Base-by-base conservation (phyloP, 1,140 invertebrate genomes). In the Drosophila simulans region DNA sequence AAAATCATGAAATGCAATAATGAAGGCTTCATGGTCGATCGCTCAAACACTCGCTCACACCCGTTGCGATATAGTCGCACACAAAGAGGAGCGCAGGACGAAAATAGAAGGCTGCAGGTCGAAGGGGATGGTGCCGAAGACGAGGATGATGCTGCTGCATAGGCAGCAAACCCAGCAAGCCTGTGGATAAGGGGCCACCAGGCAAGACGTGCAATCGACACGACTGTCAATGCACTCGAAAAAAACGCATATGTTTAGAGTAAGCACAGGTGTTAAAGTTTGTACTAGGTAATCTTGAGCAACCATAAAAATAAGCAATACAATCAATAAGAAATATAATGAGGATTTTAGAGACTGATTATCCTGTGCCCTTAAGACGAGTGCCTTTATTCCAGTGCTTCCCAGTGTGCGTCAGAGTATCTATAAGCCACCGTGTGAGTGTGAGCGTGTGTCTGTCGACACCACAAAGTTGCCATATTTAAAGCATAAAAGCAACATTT, bases 401-500 rank as follows among this genome's bases (percentile, higher is more conserved):
- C 27, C 13, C 0, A 31, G 48, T 51, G 48, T 34, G 27, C 48
- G 27, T 52, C 27, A 35, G 49, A 35, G 34, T 46, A 20, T 34
- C 42, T 34, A 46, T 45, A 20, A 52, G 31, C 37, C 13, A 43
- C 0, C 59, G 15, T 59, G 15, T 39, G 31, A 58, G 49, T 57
- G 56, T 59, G 35, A 56, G 51, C 57, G 51, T 65, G 63, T 71
- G 66, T 74, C 42, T 70, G 63, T 72, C 66, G 76, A 66, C 80
- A 89, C 84, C 84, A 89, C 84, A 89, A 89, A 89, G 84, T 89
- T 89, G 84, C 84, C 84, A 89, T 89, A 89, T 89, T 89, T 89
- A 89, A 89, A 89, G 84, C 84, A 89, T 89, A 89, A 89, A 89
- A 89, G 84, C 84, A 89, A 89, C 84, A 89, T 89, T 89, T 89